Evolutionary conservation across 2,888 invertebrate genomes (phyloP).

Genomic region (Drosophila mayaguana): DNA sequence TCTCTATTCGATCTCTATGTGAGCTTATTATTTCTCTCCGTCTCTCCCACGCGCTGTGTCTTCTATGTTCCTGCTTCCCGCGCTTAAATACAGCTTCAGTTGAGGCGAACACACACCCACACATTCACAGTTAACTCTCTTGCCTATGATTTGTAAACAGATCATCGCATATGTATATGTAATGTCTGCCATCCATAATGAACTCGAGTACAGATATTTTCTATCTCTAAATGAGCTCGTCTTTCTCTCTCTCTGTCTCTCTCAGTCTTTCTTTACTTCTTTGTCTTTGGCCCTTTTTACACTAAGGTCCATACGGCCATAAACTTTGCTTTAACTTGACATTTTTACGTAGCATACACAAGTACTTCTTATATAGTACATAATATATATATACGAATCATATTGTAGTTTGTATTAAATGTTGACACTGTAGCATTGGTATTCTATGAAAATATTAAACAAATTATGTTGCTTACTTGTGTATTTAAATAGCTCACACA

Average conservation of each 20-base stretch:
- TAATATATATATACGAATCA: slow-evolving; percentile 20
- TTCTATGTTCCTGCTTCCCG: slow-evolving; percentile 1
- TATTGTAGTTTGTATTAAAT: slow-evolving; percentile 74
- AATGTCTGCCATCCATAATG: slow-evolving; percentile 72
- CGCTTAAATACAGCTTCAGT: not conserved
- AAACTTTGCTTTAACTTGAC: slow-evolving; percentile 63
- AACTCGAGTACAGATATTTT: slow-evolving; percentile 24
- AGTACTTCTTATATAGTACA: slow-evolving; percentile 15
- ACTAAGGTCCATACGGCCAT: slow-evolving; percentile 26
- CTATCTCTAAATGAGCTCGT: slow-evolving; percentile 9
- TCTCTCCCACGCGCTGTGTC: not conserved
- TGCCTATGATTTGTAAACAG: slow-evolving; percentile 49
- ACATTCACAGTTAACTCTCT: slow-evolving; percentile 31
- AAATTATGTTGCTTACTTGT: slow-evolving; percentile 77
- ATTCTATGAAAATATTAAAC: slow-evolving; percentile 60
- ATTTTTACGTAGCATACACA: slow-evolving; percentile 31
- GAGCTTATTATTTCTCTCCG: not conserved
- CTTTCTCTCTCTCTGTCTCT: not conserved
- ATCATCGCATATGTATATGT: slow-evolving; percentile 54
- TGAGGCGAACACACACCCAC: not conserved
- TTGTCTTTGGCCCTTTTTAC: slow-evolving; percentile 1
- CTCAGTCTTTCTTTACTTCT: not conserved
- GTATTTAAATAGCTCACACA: slow-evolving; percentile 64
- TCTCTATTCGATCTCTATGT: not conserved
- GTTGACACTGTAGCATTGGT: slow-evolving; percentile 73